phyloP scores from a whole-genome alignment of 2,888 invertebrate genomes.

The Strigamia maritima region DNA sequence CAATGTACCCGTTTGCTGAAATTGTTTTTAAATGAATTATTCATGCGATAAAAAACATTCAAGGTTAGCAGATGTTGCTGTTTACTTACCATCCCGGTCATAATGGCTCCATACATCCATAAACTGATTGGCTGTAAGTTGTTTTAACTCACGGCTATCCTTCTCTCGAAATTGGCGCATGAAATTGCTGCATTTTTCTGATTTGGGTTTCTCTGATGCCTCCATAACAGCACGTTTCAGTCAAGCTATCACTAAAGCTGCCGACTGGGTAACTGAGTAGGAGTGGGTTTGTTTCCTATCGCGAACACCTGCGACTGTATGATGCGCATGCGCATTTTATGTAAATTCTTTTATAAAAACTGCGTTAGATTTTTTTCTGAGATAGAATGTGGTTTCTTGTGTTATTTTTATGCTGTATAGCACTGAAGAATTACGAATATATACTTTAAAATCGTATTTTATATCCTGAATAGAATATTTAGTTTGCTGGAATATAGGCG shows the following conservation, averaged over 20 bases:
- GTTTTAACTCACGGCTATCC: constrained; percentile 80
- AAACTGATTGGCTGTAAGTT: constrained; percentile 87
- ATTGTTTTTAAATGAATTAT: constrained; percentile 39
- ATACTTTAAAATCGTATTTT: no score
- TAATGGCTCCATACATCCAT: constrained; percentile 98
- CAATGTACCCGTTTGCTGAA: constrained; percentile 88
- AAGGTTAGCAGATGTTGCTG: constrained; percentile 2
- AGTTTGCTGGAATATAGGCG: no score
- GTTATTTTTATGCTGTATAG: neutral
- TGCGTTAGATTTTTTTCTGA: neutral
- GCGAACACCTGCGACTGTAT: neutral
- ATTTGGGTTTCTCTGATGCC: constrained; percentile 20
- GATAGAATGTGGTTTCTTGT: neutral
- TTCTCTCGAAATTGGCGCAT: constrained; percentile 89
- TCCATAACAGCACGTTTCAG: neutral
- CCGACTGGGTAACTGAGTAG: neutral
- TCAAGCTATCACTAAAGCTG: neutral
- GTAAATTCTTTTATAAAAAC: neutral
- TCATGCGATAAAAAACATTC: neutral
- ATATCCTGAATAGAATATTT: no score
- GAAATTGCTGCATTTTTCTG: constrained; percentile 63
- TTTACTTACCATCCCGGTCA: constrained; percentile 77
- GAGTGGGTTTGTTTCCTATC: constrained; percentile 13
- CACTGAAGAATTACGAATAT: no score
- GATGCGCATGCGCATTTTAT: neutral